Evolutionary conservation across 2,888 invertebrate genomes (phyloP), one percentile per base, ranked within the genome.

Genomic region (Drosophila mimica): DNA sequence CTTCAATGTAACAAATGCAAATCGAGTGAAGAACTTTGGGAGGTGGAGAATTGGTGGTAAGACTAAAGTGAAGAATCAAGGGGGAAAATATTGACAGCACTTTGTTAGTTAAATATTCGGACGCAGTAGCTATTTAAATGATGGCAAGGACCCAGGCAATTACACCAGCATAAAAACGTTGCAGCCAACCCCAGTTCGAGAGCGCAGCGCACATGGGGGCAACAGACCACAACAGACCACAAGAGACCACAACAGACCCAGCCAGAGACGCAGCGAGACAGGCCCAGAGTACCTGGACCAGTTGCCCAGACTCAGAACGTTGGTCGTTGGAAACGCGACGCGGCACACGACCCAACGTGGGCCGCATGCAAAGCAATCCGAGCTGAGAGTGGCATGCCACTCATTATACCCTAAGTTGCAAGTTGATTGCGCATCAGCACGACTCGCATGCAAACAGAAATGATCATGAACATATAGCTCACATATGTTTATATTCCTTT

Each of bases 41-140:
- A 54, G 17, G 40, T 15, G 13, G 15, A 38, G 17, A 20, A 46
- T 33, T 28, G 25, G 13, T 25, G n/a, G 25, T 9, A 34, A 15
- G 4, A 0, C 11, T 36, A 38, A 40, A 7, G 13, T 36, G 43
- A 25, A 25, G 31, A n/a, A 31, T 13, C 3, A 25, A 20, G 11
- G 4, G 15, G 43, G 28, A 31, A 33, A 30, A 59, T 69, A 65
- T 75, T 66, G 80, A 72, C 70, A 73, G 84, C 89, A 87, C 88
- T 85, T 89, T 74, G 88, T 74, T 70, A 81, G 89, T 74, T 66
- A 86, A 83, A 76, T 76, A 81, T 86, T 86, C 73, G 85, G 82
- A 81, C 78, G 88, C 89, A 85, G 89, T 88, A 82, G 88, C 88
- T 85, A 89, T 89, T 85, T 85, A 89, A 85, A 89, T 84, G 70